These are phyloP conservation scores for Dolichoris vasculosae DNA, from an alignment of 1,140 invertebrate species.

Conservation along the genomic window DNA sequence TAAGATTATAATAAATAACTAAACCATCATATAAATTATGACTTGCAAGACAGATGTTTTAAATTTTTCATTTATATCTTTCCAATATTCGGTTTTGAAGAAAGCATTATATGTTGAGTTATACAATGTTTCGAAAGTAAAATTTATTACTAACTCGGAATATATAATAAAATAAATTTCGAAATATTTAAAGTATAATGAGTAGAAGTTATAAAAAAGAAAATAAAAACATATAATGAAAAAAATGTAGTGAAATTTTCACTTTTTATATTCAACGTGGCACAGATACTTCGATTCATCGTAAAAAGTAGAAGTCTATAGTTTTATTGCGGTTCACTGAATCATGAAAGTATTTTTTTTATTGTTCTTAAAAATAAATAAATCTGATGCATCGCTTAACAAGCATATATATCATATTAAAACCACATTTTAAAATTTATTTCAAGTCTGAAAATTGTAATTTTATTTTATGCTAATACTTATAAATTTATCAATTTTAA, in stretches of 20 bases:
- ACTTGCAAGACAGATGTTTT: too few species aligned
- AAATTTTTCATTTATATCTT: not conserved
- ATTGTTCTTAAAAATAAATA: not conserved
- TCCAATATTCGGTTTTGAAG: not conserved
- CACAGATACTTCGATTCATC: not conserved
- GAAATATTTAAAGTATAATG: not conserved
- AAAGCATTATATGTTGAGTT: not conserved
- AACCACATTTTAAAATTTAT: too few species aligned
- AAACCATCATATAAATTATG: too few species aligned
- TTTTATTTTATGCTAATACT: not conserved
- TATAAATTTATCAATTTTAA: not conserved
- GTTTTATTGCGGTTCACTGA: not conserved
- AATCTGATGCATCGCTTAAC: not conserved
- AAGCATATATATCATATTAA: not conserved
- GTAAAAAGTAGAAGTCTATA: not conserved
- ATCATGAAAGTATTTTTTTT: not conserved
- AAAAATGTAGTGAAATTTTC: not conserved
- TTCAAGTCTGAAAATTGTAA: not conserved
- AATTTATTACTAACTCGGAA: not conserved
- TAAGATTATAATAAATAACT: too few species aligned
- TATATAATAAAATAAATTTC: not conserved
- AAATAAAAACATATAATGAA: not conserved
- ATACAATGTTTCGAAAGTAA: not conserved
- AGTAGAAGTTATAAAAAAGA: not conserved
- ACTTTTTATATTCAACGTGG: not conserved